Base-by-base conservation (phyloP, 92 coral and sea anemone genomes). In the Epizoanthus stellaris region DNA sequence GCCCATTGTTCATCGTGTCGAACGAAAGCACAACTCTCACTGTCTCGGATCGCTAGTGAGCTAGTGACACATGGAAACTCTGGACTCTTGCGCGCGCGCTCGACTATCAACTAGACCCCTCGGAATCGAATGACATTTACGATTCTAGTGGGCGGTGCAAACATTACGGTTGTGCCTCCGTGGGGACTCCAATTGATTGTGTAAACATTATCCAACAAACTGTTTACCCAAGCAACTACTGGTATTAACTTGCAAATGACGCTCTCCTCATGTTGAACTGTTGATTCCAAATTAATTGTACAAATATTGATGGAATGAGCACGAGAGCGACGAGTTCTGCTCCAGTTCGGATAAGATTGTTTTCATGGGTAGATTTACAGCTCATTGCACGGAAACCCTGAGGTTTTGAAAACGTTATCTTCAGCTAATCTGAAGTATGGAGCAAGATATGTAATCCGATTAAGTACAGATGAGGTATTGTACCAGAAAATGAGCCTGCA, bases 171-270 rank as follows among this genome's bases (percentile, higher is more conserved):
- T 54, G 73, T 61, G 70, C 94, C 36, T 89, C 91, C 95, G 85
- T 87, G 80, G 97, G 95, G 92, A 76, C 79, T 76, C 87, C 81
- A 70, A 69, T 80, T 89, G 90, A 69, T 80, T 89, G 90, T 87
- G 94, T 84, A 94, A 94, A 94, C 95, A 94, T 85, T 85, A 82
- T 86, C 93, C 92, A 94, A 82, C 92, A 94, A 87, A 85, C 91
- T 94, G 98, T 94, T 94, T 92, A 87, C 89, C 90, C 90, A 89
- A 87, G 87, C 86, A 87, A 70, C 93, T 80, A 52, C 62, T 84
- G 58, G 90, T 77, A 89, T 91, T 86, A 89, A 91, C 89, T 91
- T 91, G 94, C 94, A 86, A 91, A 88, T 85, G 94, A 68, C 20
- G 84, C 53, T 60, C 76, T 81, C 75, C 88, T 82, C 73, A 72